Evolutionary conservation across 64 coral and sea anemone species (phyloP).

Genomic region (Stichodactyla helianthus): DNA sequence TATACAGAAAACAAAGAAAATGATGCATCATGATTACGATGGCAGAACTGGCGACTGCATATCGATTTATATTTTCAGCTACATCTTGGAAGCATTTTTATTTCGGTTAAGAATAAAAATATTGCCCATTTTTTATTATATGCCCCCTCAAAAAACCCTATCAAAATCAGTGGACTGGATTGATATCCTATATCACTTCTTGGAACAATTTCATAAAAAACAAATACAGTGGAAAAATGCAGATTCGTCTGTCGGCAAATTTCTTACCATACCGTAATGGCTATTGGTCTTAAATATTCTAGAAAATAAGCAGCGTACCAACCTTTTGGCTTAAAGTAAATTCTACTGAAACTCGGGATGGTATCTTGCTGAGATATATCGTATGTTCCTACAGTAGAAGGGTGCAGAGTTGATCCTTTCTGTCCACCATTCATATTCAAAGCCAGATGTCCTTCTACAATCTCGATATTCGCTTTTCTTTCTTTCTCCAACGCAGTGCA

Average conservation of each 20-base stretch:
- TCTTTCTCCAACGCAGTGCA: constrained; percentile 33
- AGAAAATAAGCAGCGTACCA: neutral
- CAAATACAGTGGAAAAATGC: too few species aligned
- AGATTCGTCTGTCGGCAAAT: too few species aligned
- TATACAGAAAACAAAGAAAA: neutral
- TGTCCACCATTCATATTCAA: constrained; percentile 29
- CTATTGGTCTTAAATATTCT: neutral
- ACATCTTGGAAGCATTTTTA: too few species aligned
- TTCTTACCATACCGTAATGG: neutral
- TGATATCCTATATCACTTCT: too few species aligned
- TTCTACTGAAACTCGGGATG: constrained; percentile 65
- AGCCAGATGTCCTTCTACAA: constrained; percentile 45
- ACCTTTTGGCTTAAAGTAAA: constrained; percentile 41
- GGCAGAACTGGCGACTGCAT: too few species aligned
- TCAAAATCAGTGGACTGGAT: too few species aligned
- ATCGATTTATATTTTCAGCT: too few species aligned
- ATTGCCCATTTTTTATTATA: too few species aligned
- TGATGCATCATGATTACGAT: neutral
- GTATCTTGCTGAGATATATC: constrained; percentile 53
- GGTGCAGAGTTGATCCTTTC: constrained; percentile 28
- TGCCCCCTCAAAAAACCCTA: too few species aligned
- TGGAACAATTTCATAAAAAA: too few species aligned
- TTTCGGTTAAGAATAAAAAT: too few species aligned
- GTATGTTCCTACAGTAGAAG: constrained; percentile 61
- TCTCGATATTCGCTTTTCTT: constrained; percentile 47